A percentile compares a stretch with the other conserved stretches of the same genome.
Conservation (phyloP, 2,888 invertebrate species). For the Sinotaia quadrata region DNA sequence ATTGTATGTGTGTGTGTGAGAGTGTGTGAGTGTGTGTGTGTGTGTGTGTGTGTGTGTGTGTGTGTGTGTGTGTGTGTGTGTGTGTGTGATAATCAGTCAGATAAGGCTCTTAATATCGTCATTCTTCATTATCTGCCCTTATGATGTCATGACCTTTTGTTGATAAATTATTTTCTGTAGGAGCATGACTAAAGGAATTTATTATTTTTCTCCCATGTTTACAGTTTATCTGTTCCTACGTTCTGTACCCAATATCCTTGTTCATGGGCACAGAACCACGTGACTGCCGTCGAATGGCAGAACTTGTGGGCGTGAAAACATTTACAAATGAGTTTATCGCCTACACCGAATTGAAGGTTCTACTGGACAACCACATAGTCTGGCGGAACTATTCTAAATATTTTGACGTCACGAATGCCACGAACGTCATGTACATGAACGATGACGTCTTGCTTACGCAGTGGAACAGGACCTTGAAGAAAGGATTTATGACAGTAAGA, state of each 20-base stretch:
- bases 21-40: too few relatives aligned
- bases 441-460: constrained; percentile 22
- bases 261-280: constrained; percentile 81
- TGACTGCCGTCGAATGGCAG: constrained; percentile 84
- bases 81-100: too few relatives aligned
- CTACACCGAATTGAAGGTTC: constrained; percentile 73
- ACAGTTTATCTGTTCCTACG: constrained; percentile 80
- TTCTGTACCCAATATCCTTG: constrained; percentile 91
- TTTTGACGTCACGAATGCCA: constrained; percentile 6
- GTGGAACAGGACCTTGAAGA: constrained; percentile 16
- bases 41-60: too few relatives aligned
- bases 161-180: too few relatives aligned
- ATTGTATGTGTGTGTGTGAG: too few relatives aligned
- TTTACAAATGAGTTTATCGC: constrained; percentile 95
- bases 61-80: too few relatives aligned
- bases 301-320: constrained; percentile 89
- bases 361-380: constrained; percentile 9
- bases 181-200: too few relatives aligned
- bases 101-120: too few relatives aligned
- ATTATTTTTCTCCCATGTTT: neutral
- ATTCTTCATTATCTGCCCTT: too few relatives aligned
- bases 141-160: too few relatives aligned
- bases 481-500: constrained; percentile 18
- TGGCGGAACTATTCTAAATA: constrained; percentile 8
- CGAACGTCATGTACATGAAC: constrained; percentile 7